Conservation (phyloP, 2,888 invertebrate species). For the Drosophila neonasuta region DNA sequence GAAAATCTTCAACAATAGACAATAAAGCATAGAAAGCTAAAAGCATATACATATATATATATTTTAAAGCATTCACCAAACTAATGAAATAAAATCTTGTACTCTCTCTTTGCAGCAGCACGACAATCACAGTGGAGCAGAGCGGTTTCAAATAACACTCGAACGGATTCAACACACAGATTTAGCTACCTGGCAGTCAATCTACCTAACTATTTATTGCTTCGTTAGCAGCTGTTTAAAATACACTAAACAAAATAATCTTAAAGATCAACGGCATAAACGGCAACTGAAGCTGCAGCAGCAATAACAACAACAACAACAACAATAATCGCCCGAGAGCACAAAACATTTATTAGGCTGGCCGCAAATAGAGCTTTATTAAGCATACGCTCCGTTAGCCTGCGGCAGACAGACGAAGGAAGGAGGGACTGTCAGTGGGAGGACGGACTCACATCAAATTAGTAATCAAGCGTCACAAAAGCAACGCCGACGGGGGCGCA, state of each 20-base stretch:
- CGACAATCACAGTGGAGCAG: constrained; percentile 48
- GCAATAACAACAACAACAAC: constrained; percentile 28
- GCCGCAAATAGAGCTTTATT: constrained; percentile 65
- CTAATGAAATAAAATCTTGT: background rate
- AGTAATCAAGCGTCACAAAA: constrained; percentile 65
- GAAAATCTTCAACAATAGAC: constrained; percentile 4
- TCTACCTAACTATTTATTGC: constrained; percentile 4
- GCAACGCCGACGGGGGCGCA: constrained; percentile 30
- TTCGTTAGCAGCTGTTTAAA: constrained; percentile 21
- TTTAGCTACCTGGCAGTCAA: constrained; percentile 9
- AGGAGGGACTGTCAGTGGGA: constrained; percentile 9
- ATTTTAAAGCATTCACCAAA: background rate
- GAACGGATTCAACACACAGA: constrained; percentile 28
- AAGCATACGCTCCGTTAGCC: constrained; percentile 57
- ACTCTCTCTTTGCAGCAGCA: constrained; percentile 39
- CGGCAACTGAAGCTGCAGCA: constrained; percentile 16
- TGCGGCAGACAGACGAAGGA: constrained; percentile 16
- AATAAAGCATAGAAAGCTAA: background rate
- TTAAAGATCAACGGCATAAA: constrained; percentile 32
- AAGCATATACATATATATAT: background rate
- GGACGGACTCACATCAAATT: constrained; percentile 56
- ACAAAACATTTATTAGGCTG: constrained; percentile 54
- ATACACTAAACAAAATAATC: constrained; percentile 7
- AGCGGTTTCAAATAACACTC: constrained; percentile 41
- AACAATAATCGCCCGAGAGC: constrained; percentile 27